Percentiles rank a stretch among this genome's conserved stretches.
Conservation (phyloP, 2,888 invertebrate species). For the Balanococcus diminutus region DNA sequence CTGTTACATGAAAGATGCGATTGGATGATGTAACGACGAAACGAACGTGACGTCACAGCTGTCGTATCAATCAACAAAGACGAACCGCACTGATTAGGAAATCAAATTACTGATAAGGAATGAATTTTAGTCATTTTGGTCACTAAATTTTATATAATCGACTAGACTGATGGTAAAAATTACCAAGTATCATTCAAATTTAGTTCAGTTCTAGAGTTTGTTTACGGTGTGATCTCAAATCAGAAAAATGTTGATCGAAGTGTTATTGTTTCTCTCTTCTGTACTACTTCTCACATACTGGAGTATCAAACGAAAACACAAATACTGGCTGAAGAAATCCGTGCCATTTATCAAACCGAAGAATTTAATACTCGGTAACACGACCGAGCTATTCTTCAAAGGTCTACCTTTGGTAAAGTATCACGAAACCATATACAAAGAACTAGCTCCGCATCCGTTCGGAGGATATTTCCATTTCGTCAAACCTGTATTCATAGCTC, state of each 20-base stretch:
- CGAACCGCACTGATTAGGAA: neutral
- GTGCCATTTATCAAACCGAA: conserved; percentile 13
- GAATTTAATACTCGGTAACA: conserved; percentile 36
- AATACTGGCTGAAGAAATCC: conserved; percentile 26
- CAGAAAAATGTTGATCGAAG: neutral
- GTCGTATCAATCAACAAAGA: neutral
- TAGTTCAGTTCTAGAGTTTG: neutral
- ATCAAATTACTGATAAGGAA: neutral
- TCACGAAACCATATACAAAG: conserved; percentile 46
- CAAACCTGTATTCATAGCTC: conserved; percentile 63
- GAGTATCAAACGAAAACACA: neutral
- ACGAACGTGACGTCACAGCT: neutral
- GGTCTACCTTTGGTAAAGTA: conserved; percentile 8
- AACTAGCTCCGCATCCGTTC: conserved; percentile 42
- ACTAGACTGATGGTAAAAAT: neutral
- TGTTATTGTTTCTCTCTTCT: neutral
- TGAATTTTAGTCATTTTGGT: neutral
- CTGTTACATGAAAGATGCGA: neutral
- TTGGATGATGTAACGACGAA: neutral
- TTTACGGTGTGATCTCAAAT: neutral
- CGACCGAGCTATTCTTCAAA: conserved; percentile 33
- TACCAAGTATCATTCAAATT: neutral
- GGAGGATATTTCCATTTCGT: conserved; percentile 65
- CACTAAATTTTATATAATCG: neutral
- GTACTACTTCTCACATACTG: neutral